Base-by-base conservation (phyloP, 53 echinoderm and acorn worm species). In the Henricia sp. region DNA sequence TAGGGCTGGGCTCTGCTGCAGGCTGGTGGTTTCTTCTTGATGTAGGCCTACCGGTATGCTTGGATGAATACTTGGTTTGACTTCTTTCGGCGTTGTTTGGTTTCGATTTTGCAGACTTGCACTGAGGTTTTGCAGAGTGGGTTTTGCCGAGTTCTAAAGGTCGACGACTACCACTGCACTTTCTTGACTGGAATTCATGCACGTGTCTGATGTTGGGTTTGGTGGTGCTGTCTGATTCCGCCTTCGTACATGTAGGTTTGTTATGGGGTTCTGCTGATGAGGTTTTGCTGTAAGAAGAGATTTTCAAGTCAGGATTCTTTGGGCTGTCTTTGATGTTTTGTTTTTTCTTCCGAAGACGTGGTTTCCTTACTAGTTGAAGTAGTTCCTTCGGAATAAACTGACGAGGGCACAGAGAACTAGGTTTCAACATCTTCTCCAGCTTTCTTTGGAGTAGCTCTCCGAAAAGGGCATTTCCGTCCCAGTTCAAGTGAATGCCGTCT, bases 401-500 rank as follows among this genome's bases (percentile, higher is more conserved):
- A 46, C 48, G 48, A 14, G 6, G 48, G 48, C 8, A 46, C 8
- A 46, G 8, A 14, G 48, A 10, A 46, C 48, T 46, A 14, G 8
- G 6, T 14, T 46, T 46, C 8, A 14, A 8, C 48, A 10, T 14
- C 8, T 14, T 67, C 39, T 38, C 67, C 6, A 67, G 39, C 19
- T 67, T 19, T n/a, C 5, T 39, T n/a, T 67, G 38, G 28, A 67
- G 6, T 0, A 67, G 17, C 16, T n/a, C 37, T 23, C 67, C 67
- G 28, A 67, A n/a, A 20, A 67, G 37, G 3, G 37, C 23, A 17
- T 67, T 67, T 6, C 67, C 67, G 32, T 67, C 37, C 67, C 40
- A 67, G 32, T 67, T 67, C 0, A 67, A 2, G 39, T 67, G 67
- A 9, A 67, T n/a, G 39, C 67, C 67, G 23, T 67, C 67, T 38